These are phyloP conservation scores for Malurus melanocephalus DNA, from an alignment of 2,113 vertebrate species.

Conservation along the genomic window DNA sequence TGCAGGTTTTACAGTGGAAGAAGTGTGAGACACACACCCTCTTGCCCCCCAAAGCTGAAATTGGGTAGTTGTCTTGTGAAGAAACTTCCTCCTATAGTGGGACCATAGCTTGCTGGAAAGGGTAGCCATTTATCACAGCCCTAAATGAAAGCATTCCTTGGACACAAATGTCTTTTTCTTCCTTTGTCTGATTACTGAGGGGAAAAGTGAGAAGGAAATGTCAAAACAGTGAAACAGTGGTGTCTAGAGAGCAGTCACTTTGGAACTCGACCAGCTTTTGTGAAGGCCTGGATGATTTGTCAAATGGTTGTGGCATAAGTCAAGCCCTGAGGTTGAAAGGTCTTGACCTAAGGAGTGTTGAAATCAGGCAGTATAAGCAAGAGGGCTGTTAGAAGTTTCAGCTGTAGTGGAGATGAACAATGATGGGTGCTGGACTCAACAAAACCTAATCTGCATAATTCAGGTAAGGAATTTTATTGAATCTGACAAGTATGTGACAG, in stretches of 20 bases:
- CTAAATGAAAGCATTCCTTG: constrained; percentile 91
- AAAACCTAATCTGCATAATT: constrained; percentile 94
- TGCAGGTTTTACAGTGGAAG: constrained; percentile 26
- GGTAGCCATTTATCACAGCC: constrained; percentile 94
- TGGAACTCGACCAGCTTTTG: constrained; percentile 87
- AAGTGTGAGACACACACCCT: background rate
- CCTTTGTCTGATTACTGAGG: constrained; percentile 88
- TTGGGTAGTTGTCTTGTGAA: constrained; percentile 73
- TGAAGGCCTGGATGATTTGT: constrained; percentile 89
- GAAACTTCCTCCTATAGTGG: constrained; percentile 80
- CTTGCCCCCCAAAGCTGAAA: constrained; percentile 29
- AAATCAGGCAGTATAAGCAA: constrained; percentile 82
- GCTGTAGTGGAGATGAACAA: constrained; percentile 88
- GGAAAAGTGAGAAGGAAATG: constrained; percentile 86
- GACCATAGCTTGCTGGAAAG: constrained; percentile 82
- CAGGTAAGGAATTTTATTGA: constrained; percentile 97
- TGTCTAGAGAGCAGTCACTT: constrained; percentile 83
- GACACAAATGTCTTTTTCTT: constrained; percentile 95
- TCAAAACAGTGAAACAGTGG: constrained; percentile 82
- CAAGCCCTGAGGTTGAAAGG: constrained; percentile 98
- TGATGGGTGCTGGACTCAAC: constrained; percentile 82
- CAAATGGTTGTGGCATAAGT: constrained; percentile 96
- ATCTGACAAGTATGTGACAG: constrained; percentile 96
- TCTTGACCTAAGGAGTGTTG: constrained; percentile 93
- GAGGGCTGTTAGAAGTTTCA: constrained; percentile 82